A percentile compares a stretch with the other conserved stretches of the same genome.
Conservation (phyloP, 2,113 vertebrate genomes). For the Mustela lutreola region DNA sequence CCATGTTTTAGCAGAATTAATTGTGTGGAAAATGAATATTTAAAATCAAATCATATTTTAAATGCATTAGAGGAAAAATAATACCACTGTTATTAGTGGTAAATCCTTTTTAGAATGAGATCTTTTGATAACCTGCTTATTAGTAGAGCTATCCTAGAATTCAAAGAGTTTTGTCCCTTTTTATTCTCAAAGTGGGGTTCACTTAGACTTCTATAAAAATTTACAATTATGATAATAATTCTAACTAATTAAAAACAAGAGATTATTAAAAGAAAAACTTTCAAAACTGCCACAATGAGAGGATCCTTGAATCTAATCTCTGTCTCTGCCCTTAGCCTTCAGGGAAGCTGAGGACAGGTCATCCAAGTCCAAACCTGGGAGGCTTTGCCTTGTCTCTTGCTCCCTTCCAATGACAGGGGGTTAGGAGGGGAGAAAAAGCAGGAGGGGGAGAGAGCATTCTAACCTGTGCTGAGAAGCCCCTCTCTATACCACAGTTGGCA, state of each 20-base stretch:
- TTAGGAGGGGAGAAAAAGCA: background rate
- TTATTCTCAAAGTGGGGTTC: slow-evolving; percentile 25
- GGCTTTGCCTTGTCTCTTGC: background rate
- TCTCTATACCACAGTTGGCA: fast-evolving
- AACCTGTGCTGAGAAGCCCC: background rate
- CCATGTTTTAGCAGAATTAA: slow-evolving; percentile 77
- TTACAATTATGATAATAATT: slow-evolving; percentile 8
- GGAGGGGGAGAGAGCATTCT: background rate
- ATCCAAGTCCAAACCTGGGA: background rate
- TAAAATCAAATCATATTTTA: slow-evolving; percentile 78
- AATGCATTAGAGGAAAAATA: slow-evolving; percentile 70
- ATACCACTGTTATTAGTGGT: background rate
- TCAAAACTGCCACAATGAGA: slow-evolving; percentile 9
- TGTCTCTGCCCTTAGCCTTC: background rate
- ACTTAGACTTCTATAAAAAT: background rate
- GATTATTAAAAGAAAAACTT: background rate
- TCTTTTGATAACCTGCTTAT: slow-evolving; percentile 43
- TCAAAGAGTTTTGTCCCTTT: slow-evolving; percentile 58
- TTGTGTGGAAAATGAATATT: slow-evolving; percentile 78
- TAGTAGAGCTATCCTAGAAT: slow-evolving; percentile 20
- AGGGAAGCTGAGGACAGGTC: background rate
- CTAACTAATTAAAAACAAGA: slow-evolving; percentile 52
- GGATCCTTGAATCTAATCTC: background rate
- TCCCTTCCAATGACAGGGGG: background rate
- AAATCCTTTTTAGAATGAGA: background rate